phyloP scores from a whole-genome alignment of 2,888 invertebrate genomes.

The Molorchus minor region DNA sequence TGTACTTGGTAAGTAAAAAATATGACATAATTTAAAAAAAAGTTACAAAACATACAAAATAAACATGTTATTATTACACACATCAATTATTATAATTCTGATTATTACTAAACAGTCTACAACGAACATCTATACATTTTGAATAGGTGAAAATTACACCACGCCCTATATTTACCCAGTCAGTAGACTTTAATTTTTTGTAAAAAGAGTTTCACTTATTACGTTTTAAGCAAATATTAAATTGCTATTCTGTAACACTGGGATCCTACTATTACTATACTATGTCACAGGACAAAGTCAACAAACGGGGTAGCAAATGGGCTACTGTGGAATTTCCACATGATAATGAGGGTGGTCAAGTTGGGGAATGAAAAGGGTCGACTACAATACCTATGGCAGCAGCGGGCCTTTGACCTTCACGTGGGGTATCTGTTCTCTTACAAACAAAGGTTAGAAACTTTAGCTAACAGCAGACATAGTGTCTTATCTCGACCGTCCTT shows the following conservation, averaged over 20 bases:
- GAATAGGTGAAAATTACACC: constrained; percentile 47
- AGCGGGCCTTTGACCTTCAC: constrained; percentile 44
- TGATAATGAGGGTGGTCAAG: constrained; percentile 47
- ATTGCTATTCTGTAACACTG: too few species aligned
- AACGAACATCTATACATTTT: constrained; percentile 59
- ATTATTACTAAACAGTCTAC: constrained; percentile 56
- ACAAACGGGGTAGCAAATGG: constrained; percentile 39
- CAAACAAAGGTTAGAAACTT: constrained; percentile 36
- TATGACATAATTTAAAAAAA: constrained; percentile 44
- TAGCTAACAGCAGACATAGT: constrained; percentile 13
- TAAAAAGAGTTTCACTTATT: too few species aligned
- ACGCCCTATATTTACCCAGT: too few species aligned
- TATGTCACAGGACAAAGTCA: too few species aligned
- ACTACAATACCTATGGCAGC: constrained; percentile 50
- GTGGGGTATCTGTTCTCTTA: constrained; percentile 30
- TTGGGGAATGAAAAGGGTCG: constrained; percentile 43
- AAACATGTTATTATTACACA: constrained; percentile 47
- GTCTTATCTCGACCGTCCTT: constrained; percentile 15
- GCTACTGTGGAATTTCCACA: constrained; percentile 48
- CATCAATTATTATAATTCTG: constrained; percentile 41
- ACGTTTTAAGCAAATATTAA: too few species aligned
- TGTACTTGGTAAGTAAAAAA: constrained; percentile 53
- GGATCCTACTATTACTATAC: too few species aligned
- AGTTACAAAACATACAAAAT: constrained; percentile 36
- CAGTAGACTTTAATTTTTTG: too few species aligned